Evolutionary conservation across 1,140 invertebrate genomes (phyloP), one percentile per base, ranked within the genome.

Genomic region (Alviniconcha marisindica): DNA sequence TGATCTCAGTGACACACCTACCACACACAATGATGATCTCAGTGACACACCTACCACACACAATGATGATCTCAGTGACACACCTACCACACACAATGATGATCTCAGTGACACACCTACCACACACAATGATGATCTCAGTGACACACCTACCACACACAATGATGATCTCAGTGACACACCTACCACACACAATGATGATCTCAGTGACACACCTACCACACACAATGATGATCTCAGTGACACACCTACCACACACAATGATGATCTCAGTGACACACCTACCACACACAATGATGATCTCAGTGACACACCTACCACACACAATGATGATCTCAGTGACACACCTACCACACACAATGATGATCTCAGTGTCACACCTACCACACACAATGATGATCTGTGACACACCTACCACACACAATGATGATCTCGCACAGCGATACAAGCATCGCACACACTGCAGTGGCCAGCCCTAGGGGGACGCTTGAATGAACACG

Each of bases 381-480:
- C 48, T 51, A 51, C 48, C 48, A 51, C 48, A 51, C 48, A 21
- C 48, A 51, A 21, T 51, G 48, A 51, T 51, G 48, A 21, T 51
- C 48, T 21, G 10, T 51, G 48, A n/a, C 73, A n/a, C 54, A 86
- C 86, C 74, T 93, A 95, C 96, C 96, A 96, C 63, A 96, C 96
- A 94, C 96, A 98, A 93, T 98, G 97, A 94, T 98, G 97, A 93
- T 98, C 97, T 96, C 97, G 96, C 88, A 96, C 94, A 69, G 95
- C 94, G 85, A 98, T 96, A 90, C 97, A 98, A 60, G 96, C 94
- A 89, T 97, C 95, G 91, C 97, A 98, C 87, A 97, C 96, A 86
- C 96, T 94, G 92, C 97, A 98, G 92, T 98, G 97, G 92, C 97
- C 96, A 56, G 97, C 96, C 83, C 96, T 93, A 21, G 97, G 96